phyloP scores from a whole-genome alignment of 2,113 vertebrate species.

The Halichoerus grypus region DNA sequence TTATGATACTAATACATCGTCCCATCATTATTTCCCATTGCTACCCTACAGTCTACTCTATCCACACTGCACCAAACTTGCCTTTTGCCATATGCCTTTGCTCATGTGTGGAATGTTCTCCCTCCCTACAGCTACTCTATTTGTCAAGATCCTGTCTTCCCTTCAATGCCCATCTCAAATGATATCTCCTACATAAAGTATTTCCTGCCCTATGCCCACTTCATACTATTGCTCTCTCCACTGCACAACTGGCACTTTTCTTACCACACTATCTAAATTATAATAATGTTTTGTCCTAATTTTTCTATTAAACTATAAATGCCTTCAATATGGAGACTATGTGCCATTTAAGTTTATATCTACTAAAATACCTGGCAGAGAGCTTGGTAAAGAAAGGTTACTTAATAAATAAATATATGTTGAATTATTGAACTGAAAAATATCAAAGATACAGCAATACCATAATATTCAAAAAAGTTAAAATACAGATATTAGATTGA shows the following conservation, averaged over 20 bases:
- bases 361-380: background rate
- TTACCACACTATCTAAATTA: background rate
- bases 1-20: background rate
- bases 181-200: background rate
- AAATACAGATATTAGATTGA: background rate
- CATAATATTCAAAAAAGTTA: slow-evolving; percentile 9
- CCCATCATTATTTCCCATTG: background rate
- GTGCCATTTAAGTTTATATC: background rate
- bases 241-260: background rate
- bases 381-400: background rate
- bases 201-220: background rate
- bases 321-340: background rate
- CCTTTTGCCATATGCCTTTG: background rate
- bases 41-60: background rate
- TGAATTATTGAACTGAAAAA: background rate
- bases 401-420: background rate
- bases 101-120: background rate
- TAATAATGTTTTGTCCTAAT: background rate
- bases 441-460: background rate
- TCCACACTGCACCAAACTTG: background rate
- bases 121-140: background rate
- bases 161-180: background rate
- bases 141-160: background rate
- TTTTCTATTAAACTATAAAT: slow-evolving; percentile 11
- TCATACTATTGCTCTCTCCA: background rate